Evolutionary conservation across 2,888 invertebrate species (phyloP), one percentile per base, ranked within the genome.

Genomic region (Gasteruption jaculator): DNA sequence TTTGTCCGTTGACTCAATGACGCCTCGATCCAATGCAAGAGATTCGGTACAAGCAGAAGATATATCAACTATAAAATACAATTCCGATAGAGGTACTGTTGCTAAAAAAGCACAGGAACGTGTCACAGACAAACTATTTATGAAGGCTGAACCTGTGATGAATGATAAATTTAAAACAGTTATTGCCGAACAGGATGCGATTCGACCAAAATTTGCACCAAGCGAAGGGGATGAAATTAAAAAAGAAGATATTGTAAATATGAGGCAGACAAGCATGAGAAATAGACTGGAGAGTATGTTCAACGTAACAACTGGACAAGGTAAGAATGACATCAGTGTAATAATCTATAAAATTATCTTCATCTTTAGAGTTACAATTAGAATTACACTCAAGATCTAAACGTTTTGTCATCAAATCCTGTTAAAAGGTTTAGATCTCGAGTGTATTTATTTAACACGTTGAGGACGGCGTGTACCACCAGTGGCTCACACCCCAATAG

Each of bases 201-300:
- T 63, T 14, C 56, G 58, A 24, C 49, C 58, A 0, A 61, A 57
- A 37, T 71, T 70, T 24, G 56, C 59, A 5, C 55, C 55, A 1
- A 57, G 63, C 24, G 63, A 62, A 11, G 55, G 49, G 2, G 67
- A 70, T 16, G 70, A 71, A 49, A 71, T 70, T n/a, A 63, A 62
- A 24, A 70, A 61, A 35, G 61, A 63, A 14, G 71, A 70, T 33
- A 65, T 71, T 34, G 51, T 61, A 2, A 60, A 63, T 26, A 69
- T 68, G 68, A 56, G 68, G n/a, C 60, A 68, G 44, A 68, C 60
- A 1, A 69, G 65, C 31, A 68, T 70, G 67, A 61, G 60, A 21
- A 54, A 60, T 1, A 61, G 67, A 38, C 51, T 70, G 10, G 64
- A 68, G 35, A 70, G 65, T 29, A 70, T 71, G 70, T 69, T 69